Conservation (phyloP, 2,113 vertebrate genomes). For the Sinocyclocheilus anophthalmus region DNA sequence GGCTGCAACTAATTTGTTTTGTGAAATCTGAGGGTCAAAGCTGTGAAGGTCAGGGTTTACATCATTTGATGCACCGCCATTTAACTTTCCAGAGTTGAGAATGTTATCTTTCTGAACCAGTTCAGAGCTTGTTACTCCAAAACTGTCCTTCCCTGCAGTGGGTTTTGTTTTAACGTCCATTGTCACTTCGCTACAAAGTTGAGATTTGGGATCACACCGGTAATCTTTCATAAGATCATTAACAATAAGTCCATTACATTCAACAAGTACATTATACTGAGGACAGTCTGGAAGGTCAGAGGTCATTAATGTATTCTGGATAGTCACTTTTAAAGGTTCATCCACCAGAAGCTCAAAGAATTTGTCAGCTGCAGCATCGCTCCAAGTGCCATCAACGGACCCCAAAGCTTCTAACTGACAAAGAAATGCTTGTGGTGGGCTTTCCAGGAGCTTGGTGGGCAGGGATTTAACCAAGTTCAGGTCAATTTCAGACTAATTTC, state of each 20-base stretch:
- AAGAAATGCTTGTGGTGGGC: constrained; percentile 83
- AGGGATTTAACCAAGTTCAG: constrained; percentile 72
- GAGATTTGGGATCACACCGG: constrained; percentile 57
- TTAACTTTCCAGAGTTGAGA: background rate
- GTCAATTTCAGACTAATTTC: constrained; percentile 75
- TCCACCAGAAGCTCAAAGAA: constrained; percentile 74
- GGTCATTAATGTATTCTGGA: constrained; percentile 65
- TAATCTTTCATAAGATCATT: constrained; percentile 81
- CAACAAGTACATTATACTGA: constrained; percentile 75
- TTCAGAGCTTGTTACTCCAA: background rate
- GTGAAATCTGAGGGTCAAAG: background rate
- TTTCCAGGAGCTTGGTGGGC: constrained; percentile 69
- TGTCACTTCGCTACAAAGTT: background rate
- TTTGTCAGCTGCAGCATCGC: constrained; percentile 70
- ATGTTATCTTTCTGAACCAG: background rate
- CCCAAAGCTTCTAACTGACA: constrained; percentile 85
- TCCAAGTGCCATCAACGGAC: constrained; percentile 74
- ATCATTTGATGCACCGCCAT: background rate
- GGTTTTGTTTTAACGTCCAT: background rate
- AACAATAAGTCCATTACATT: constrained; percentile 74
- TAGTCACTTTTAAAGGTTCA: constrained; percentile 76
- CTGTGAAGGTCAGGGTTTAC: background rate
- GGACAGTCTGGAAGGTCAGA: constrained; percentile 48
- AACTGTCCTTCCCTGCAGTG: background rate
- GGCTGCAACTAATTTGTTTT: background rate